Base-by-base conservation (phyloP, 2,888 invertebrate species). In the Chorisops tibialis region DNA sequence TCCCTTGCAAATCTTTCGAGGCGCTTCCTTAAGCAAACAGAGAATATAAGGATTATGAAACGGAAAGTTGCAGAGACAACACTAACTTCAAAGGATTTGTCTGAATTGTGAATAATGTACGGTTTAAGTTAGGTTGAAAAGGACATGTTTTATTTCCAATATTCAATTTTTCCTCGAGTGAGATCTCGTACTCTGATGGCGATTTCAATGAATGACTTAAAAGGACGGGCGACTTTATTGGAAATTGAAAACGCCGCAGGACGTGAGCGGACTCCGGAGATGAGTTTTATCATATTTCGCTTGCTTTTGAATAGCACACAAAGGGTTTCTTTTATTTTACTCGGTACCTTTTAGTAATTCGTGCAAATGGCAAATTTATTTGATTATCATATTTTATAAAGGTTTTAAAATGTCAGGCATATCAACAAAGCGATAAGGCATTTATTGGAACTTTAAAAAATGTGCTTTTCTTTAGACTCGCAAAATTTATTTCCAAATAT, bases 171-270 rank as follows among this genome's bases (percentile, higher is more conserved):
- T 45, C 24, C 45, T 35, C 39, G 35, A 11, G 41, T 16, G 11
- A 37, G 39, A 35, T 45, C 14, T 47, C 35, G 18, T 45, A 30
- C 39, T 30, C 18, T 18, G 30, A 47, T 58, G 58, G 19, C 54
- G 54, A 41, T 54, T 50, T 54, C 22, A 54, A 54, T 35, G 35
- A 47, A 58, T 12, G 24, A 41, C 43, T 56, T 43, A 43, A 56
- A 56, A 43, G 56, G 30, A 41, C 22, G 52, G 51, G 63, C 56
- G 63, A 61, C 63, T 66, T 66, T 66, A 68, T 67, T 66, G 66
- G 61, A 67, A 65, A 67, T 65, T 67, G 65, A 66, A 65, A 65
- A 64, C 66, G 61, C 67, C 63, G 47, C 66, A 65, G 66, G 68
- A 68, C 66, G 66, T 68, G 67, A 65, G 59, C 59, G 65, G 65